Percentiles rank a stretch among this genome's conserved stretches.
phyloP scores from a whole-genome alignment of 2,888 invertebrate genomes.

The Aphodius sticticus region DNA sequence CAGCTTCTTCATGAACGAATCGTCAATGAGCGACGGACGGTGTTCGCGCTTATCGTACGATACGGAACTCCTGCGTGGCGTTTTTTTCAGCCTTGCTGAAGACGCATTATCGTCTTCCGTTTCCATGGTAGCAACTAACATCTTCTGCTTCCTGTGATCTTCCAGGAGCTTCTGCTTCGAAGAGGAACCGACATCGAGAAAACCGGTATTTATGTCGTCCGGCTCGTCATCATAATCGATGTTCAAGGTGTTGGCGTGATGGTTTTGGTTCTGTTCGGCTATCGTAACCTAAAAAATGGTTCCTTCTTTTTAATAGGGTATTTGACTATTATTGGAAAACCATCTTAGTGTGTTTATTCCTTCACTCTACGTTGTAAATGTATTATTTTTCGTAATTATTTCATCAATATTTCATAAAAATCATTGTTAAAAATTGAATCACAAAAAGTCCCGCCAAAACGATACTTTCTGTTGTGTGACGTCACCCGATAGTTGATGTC shows the following conservation, averaged over 20 bases:
- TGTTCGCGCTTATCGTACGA: neutral
- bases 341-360: no score
- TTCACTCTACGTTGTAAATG: no score
- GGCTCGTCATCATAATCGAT: neutral
- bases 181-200: neutral
- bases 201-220: neutral
- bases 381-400: no score
- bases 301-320: neutral
- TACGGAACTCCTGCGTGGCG: neutral
- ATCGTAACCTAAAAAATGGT: neutral
- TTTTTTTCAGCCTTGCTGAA: no score
- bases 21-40: neutral
- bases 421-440: no score
- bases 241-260: neutral
- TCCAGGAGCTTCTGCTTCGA: neutral
- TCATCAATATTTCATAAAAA: no score
- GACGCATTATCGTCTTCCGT: no score
- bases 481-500: no score
- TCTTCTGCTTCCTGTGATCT: neutral
- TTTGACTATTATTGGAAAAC: no score
- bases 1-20: constrained; percentile 34
- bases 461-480: no score
- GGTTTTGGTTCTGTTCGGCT: neutral
- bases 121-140: neutral
- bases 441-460: no score